phyloP scores from a whole-genome alignment of 2,797 vertebrate species.

The Vespertilio murinus region DNA sequence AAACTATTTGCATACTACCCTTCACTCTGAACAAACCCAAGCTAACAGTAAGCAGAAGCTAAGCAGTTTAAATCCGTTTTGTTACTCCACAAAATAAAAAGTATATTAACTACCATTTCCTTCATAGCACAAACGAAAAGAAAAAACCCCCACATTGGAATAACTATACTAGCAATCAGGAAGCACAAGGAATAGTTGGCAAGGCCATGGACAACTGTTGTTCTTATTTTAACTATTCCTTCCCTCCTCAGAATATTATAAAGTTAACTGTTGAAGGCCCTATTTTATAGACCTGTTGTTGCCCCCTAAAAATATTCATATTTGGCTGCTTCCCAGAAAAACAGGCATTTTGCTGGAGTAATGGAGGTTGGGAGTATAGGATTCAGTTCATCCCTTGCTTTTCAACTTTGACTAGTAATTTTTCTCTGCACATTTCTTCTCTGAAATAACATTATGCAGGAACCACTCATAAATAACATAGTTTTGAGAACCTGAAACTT shows the following conservation, averaged over 20 bases:
- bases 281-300: not conserved
- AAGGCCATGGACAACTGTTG: not conserved
- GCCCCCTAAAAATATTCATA: not conserved
- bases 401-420: not conserved
- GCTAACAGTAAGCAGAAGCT: slow-evolving; percentile 16
- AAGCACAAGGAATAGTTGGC: slow-evolving; percentile 51
- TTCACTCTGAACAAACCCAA: not conserved
- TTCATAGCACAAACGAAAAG: not conserved
- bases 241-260: not conserved
- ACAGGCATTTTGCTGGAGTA: not conserved
- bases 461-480: not conserved
- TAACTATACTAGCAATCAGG: not conserved
- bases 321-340: slow-evolving; percentile 33
- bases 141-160: not conserved
- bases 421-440: not conserved
- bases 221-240: slow-evolving; percentile 21
- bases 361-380: not conserved
- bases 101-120: slow-evolving; percentile 1
- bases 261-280: slow-evolving; percentile 1
- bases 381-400: not conserved
- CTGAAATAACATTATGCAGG: not conserved
- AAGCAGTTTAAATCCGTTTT: not conserved
- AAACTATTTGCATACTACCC: not conserved
- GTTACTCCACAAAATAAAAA: not conserved
- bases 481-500: slow-evolving; percentile 49